Evolutionary conservation across 1,140 invertebrate genomes (phyloP).

Genomic region (Zaprionus ghesquierei): DNA sequence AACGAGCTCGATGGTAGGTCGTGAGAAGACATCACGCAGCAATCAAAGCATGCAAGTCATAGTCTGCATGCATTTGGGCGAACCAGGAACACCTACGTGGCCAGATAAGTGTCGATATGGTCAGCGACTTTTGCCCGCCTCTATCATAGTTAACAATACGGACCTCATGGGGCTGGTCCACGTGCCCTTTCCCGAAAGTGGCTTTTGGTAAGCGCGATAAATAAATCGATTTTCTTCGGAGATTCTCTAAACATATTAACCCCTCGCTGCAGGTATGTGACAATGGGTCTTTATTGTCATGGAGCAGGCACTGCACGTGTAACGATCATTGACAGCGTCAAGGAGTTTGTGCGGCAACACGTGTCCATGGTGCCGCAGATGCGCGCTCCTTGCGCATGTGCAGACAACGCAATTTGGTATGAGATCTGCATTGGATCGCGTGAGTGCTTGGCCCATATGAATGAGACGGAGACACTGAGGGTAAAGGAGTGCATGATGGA

Average conservation of each 20-base stretch:
- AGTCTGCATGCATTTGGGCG: conserved; percentile 85
- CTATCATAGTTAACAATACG: conserved; percentile 85
- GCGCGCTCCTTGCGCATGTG: conserved; percentile 74
- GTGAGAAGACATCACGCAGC: conserved; percentile 23
- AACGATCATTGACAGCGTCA: conserved; percentile 73
- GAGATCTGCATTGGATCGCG: conserved; percentile 59
- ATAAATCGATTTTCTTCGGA: background rate
- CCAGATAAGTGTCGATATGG: conserved; percentile 85
- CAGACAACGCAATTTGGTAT: conserved; percentile 44
- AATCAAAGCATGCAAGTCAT: conserved; percentile 83
- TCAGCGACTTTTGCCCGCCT: conserved; percentile 83
- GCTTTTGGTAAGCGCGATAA: conserved; percentile 85
- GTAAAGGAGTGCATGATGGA: conserved; percentile 80
- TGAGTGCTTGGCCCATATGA: conserved; percentile 64
- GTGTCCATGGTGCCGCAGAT: conserved; percentile 52
- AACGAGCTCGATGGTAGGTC: background rate
- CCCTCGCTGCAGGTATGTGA: conserved; percentile 83
- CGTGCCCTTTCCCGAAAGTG: conserved; percentile 91
- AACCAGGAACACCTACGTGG: conserved; percentile 84
- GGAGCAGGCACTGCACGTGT: conserved; percentile 76
- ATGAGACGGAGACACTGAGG: conserved; percentile 72
- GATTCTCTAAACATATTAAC: background rate
- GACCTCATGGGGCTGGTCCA: conserved; percentile 85
- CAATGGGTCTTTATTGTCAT: conserved; percentile 86
- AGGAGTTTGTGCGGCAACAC: conserved; percentile 71